Base-by-base conservation (phyloP, 2,888 invertebrate genomes). In the Agriopis aurantiaria region DNA sequence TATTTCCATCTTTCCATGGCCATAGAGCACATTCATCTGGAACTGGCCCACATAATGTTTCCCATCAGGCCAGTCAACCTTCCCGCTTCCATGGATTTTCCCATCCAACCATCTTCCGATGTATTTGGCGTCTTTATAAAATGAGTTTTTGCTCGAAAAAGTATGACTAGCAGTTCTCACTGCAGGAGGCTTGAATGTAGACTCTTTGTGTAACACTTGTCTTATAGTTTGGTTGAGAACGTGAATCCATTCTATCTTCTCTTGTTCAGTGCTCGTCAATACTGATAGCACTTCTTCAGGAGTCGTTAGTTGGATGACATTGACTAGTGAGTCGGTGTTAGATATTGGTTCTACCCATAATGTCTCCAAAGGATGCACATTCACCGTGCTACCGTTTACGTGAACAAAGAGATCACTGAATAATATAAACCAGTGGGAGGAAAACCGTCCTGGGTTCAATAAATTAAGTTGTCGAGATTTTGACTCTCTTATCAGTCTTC, bases 381-480 rank as follows among this genome's bases (percentile, higher is more conserved):
- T 95, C 63, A 96, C 95, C 1, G 96, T 95, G 41, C 96, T 96
- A 49, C 97, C 96, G 80, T 95, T 95, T 41, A 97, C 92, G 82
- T 98, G 97, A 67, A 98, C 95, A 74, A 98, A 96, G 66, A 97
- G 92, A 88, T 98, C 98, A 67, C 96, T 97, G 82, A 98, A 96
- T 61, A 98, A 92, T 76, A 98, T 95, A 81, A 98, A 97, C 95
- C 96, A 96, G 81, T 97, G 97, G 0, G 96, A 96, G 6, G 97
- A 96, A 86, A 98, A 97, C 73, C 97, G 95, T 33, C 97, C 96
- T 43, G 96, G 96, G 82, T 96, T 96, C 5, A 95, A 93, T 71
- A 98, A 90, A 75, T 95, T 96, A 3, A 98, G 88, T 0, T 96
- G 96, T 75, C 96, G 95, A 8, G 96, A 94, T 78, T 96, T 96